Conservation (phyloP, 2,113 vertebrate genomes). For the Poeciliopsis occidentalis region DNA sequence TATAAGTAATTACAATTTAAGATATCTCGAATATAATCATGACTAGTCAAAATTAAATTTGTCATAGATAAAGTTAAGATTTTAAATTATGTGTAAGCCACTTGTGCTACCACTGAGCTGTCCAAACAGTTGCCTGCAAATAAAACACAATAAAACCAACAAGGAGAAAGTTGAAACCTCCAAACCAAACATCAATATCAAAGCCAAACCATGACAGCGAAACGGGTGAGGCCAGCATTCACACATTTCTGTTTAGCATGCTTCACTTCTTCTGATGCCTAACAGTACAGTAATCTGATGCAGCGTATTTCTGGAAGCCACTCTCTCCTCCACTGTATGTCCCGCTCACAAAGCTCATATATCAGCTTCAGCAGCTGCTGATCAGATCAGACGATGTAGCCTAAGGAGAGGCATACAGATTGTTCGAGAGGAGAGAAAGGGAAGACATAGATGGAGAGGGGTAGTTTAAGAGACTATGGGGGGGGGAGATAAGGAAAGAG, state of each 20-base stretch:
- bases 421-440: constrained; percentile 13
- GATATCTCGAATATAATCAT: too few species aligned
- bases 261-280: constrained; percentile 7
- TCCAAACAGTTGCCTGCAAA: not conserved
- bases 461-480: constrained; percentile 19
- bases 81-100: too few species aligned
- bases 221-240: not conserved
- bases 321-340: constrained; percentile 32
- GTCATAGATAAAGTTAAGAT: too few species aligned
- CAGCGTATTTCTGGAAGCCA: constrained; percentile 40
- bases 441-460: constrained; percentile 11
- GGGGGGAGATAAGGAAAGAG: constrained; percentile 15
- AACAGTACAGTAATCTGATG: constrained; percentile 31
- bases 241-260: not conserved
- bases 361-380: constrained; percentile 43
- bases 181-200: not conserved
- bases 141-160: not conserved
- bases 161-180: not conserved
- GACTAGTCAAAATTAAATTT: too few species aligned
- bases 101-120: too few species aligned
- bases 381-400: constrained; percentile 51
- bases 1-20: too few species aligned
- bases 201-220: not conserved
- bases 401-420: constrained; percentile 34
- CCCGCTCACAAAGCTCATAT: constrained; percentile 47